Conservation (phyloP, 2,888 invertebrate species). For the Plemyria rubiginata region DNA sequence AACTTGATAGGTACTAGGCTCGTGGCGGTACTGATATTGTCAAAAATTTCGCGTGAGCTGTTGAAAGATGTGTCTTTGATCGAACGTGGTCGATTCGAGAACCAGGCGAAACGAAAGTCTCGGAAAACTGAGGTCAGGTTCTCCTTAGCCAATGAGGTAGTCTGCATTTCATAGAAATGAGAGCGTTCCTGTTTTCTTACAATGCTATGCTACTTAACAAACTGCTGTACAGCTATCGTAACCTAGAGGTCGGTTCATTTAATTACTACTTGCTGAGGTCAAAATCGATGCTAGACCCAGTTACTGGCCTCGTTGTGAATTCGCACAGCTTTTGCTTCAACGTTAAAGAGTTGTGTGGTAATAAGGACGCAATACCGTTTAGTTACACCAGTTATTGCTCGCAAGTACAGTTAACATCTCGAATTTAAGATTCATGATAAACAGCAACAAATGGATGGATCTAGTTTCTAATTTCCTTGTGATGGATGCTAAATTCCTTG, state of each 20-base stretch:
- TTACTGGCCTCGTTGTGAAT: slow-evolving; percentile 13
- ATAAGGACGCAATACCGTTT: slow-evolving; percentile 38
- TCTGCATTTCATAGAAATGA: too few relatives aligned
- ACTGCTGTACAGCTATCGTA: not conserved
- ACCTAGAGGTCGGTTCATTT: not conserved
- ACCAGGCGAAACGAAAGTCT: too few relatives aligned
- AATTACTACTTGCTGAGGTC: not conserved
- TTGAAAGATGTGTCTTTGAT: not conserved
- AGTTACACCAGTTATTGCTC: slow-evolving; percentile 30
- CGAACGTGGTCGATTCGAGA: not conserved
- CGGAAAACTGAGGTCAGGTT: not conserved
- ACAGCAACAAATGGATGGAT: too few relatives aligned
- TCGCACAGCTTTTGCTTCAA: slow-evolving; percentile 16
- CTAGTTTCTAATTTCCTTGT: too few relatives aligned
- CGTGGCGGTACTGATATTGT: not conserved
- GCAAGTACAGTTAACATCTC: slow-evolving; percentile 22
- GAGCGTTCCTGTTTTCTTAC: too few relatives aligned
- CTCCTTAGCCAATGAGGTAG: too few relatives aligned
- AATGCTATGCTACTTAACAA: too few relatives aligned
- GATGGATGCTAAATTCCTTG: too few relatives aligned
- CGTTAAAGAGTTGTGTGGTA: slow-evolving; percentile 30
- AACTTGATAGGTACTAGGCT: too few relatives aligned
- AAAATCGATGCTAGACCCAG: slow-evolving; percentile 6
- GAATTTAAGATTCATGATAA: slow-evolving; percentile 4
- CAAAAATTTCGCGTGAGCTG: not conserved